Percentiles rank a stretch among this genome's conserved stretches.
phyloP scores from a whole-genome alignment of 2,113 vertebrate species.

The Zosterops japonicus region DNA sequence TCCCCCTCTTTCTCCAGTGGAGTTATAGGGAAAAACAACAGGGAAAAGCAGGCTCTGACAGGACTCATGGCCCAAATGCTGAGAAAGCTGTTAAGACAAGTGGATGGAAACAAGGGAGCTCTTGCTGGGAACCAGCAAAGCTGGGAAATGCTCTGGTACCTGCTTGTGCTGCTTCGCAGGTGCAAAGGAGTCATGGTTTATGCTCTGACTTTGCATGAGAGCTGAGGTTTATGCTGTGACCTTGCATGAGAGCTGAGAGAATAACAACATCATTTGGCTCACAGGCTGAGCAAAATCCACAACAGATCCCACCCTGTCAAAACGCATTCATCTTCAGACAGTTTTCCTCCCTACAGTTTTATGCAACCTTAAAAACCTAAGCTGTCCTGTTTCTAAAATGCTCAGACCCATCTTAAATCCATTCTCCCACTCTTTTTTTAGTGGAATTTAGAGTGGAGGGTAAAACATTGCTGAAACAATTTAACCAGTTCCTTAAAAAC shows the following conservation, averaged over 20 bases:
- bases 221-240: neutral
- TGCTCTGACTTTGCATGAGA: neutral
- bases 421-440: neutral
- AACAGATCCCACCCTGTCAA: neutral
- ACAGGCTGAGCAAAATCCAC: neutral
- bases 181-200: neutral
- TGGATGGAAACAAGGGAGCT: neutral
- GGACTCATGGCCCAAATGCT: neutral
- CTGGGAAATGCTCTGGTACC: neutral
- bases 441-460: neutral
- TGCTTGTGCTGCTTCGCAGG: neutral
- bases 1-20: neutral
- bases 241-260: neutral
- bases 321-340: neutral
- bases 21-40: neutral
- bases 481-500: neutral
- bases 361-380: neutral
- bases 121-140: neutral
- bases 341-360: neutral
- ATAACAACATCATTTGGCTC: neutral
- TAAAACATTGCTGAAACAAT: neutral
- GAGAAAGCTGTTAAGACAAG: neutral
- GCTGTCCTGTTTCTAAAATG: neutral
- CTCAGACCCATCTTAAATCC: neutral
- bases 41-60: neutral